phyloP scores from a whole-genome alignment of 2,797 vertebrate genomes.

The Clamator glandarius region DNA sequence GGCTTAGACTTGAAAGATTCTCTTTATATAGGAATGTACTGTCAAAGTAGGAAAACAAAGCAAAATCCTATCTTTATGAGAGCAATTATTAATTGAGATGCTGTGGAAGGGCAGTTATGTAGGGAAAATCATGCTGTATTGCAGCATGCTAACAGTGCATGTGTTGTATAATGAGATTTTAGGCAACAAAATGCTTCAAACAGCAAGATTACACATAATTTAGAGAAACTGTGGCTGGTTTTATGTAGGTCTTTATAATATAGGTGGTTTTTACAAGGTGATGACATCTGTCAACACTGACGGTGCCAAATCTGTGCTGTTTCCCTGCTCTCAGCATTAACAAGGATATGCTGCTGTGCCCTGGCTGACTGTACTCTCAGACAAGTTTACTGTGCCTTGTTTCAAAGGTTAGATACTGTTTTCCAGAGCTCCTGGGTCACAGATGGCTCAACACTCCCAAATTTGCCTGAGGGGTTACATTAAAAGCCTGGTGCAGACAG shows the following conservation, averaged over 20 bases:
- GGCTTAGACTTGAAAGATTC: neutral
- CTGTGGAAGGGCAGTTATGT: neutral
- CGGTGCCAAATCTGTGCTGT: neutral
- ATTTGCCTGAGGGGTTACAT: neutral
- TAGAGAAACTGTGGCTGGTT: neutral
- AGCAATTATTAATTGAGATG: neutral
- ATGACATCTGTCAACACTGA: neutral
- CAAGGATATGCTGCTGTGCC: neutral
- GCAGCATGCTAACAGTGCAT: neutral
- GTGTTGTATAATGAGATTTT: neutral
- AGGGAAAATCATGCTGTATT: neutral
- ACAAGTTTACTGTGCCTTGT: neutral
- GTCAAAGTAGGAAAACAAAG: neutral
- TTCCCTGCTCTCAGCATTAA: neutral
- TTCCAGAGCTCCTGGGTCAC: neutral
- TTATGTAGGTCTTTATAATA: neutral
- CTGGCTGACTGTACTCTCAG: neutral
- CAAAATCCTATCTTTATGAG: neutral
- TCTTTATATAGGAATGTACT: neutral
- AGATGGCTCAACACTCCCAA: neutral
- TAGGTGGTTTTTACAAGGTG: constrained; percentile 24
- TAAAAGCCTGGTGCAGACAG: neutral
- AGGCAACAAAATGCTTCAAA: neutral
- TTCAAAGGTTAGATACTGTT: neutral
- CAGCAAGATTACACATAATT: neutral